Base-by-base conservation (phyloP, 2,888 invertebrate species). In the Agriotes lineatus region DNA sequence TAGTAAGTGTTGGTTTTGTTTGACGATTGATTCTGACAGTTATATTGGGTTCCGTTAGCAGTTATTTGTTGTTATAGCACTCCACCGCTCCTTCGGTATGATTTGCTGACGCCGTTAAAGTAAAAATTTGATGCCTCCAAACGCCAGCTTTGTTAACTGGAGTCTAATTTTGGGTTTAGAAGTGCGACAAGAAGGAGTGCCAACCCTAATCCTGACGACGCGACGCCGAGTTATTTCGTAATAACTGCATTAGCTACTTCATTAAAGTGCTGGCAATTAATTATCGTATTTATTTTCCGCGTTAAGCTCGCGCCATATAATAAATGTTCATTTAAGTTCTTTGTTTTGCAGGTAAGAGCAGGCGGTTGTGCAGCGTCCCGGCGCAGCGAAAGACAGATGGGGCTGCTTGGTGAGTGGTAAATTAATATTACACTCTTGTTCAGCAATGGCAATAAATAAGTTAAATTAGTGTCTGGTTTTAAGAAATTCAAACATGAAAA, bases 351-450 rank as follows among this genome's bases (percentile, higher is more conserved):
- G 82, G 82, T 82, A 80, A 80, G 79, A n/a, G n/a, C 67, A 71
- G 72, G 58, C 54, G 52, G 63, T 71, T 70, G 73, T 52, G 67
- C 48, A 56, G 58, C 70, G 54, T 58, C 64, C 37, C 64, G 45
- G 70, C 76, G 52, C 79, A 81, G 74, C 56, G 79, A 81, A 75
- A 79, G 82, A 82, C 76, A 81, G 77, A 82, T 80, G 74, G 73
- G 73, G 73, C 63, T 60, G 69, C 69, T 71, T 73, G 80, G 79
- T 80, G 82, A 82, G 81, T 80, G 76, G 72, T 81, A 80, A 80
- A 82, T 82, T 82, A 82, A 82, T 82, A 80, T 80, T 77, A 76
- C 78, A 77, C 78, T 78, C 79, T 79, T 80, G 79, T 81, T 78
- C 77, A 75, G 75, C 76, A 77, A 73, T 58, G 70, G 78, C 75